Evolutionary conservation across 2,797 vertebrate genomes (phyloP).

Genomic region (Silurus lanzhouensis): DNA sequence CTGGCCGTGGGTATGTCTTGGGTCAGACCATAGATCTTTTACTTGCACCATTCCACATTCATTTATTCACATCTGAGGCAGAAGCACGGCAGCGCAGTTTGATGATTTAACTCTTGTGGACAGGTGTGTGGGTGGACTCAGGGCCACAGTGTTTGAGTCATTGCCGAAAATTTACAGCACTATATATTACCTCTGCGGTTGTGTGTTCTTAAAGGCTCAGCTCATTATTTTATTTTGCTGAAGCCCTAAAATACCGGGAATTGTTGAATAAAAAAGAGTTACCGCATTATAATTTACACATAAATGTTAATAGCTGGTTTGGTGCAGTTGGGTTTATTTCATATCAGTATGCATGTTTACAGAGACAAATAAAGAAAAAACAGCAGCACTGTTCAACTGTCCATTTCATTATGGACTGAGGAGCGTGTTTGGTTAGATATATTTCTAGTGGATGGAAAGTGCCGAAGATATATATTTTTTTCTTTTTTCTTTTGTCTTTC

Average conservation of each 20-base stretch:
- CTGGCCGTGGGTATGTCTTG: neutral
- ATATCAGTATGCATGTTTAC: neutral
- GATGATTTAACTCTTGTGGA: slow-evolving; percentile 28
- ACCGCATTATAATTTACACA: neutral
- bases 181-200: slow-evolving; percentile 41
- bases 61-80: slow-evolving; percentile 32
- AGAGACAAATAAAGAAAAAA: neutral
- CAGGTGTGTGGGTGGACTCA: slow-evolving; percentile 28
- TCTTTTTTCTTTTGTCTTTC: neutral
- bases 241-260: neutral
- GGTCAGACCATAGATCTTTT: slow-evolving; percentile 19
- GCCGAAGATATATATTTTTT: neutral
- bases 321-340: neutral
- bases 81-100: slow-evolving; percentile 5
- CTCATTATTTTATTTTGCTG: slow-evolving; percentile 17
- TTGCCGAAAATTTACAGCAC: slow-evolving; percentile 28
- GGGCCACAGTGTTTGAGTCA: slow-evolving; percentile 26
- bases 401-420: neutral
- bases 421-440: neutral
- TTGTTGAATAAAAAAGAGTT: neutral
- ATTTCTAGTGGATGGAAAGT: too few species aligned
- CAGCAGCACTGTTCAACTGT: neutral
- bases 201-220: slow-evolving; percentile 23
- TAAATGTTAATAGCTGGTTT: neutral
- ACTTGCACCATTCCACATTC: slow-evolving; percentile 11